Base-by-base conservation (phyloP, 2,113 vertebrate species). In the Burhinus bistriatus region DNA sequence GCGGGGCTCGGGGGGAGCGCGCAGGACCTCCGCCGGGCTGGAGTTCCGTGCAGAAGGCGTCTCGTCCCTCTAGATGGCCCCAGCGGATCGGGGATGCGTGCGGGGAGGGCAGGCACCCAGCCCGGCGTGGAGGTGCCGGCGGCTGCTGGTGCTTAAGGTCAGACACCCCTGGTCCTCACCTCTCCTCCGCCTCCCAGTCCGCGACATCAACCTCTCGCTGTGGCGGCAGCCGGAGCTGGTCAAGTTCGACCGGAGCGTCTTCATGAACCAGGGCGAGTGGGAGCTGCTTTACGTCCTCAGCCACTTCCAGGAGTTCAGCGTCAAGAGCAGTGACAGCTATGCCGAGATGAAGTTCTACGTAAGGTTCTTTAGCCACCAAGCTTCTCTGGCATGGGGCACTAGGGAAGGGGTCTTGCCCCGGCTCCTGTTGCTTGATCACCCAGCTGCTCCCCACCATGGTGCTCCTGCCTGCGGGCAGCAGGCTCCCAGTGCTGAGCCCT, bases 251-350 rank as follows among this genome's bases (percentile, higher is more conserved):
- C 98, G 98, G 87, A 99, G 97, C 0, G 94, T 99, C 93, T 99
- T 99, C 98, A 99, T 99, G 99, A 99, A 99, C 98, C 99, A 99
- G 95, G 99, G 99, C 5, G 99, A 99, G 95, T 99, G 99, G 99
- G 99, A 99, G 97, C 97, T 99, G 47, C 98, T 99, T n/a, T 98
- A 98, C 2, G 97, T 99, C 17, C 98, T 99, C 96, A 98, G 98
- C 79, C 96, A 95, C 55, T 99, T 99, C 95, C 98, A 97, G 87
- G 98, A 98, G 97, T 99, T 99, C 98, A 99, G 98, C 1, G 97
- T 99, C 72, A 99, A 99, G 71, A 96, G 98, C 52, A 98, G 98
- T 0, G 97, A 98, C 95, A 98, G 97, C 71, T 99, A 99, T 0
- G 99, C 99, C 0, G 99, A 99, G 96, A 99, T 99, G 99, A 99